A percentile compares a stretch with the other conserved stretches of the same genome.
Evolutionary conservation across 2,888 invertebrate species (phyloP).

Genomic region (Tinea pellionella): DNA sequence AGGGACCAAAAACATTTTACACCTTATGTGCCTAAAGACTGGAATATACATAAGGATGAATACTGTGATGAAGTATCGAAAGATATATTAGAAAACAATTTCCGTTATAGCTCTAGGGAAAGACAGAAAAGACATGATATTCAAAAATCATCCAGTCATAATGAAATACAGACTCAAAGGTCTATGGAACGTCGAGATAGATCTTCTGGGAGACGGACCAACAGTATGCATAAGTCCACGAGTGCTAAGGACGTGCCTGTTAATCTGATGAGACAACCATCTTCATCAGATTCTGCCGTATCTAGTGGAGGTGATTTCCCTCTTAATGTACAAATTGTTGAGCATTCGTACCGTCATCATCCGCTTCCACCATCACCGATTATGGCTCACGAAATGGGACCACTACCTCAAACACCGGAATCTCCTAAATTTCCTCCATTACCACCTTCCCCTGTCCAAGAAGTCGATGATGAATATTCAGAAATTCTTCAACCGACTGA

Average conservation of each 20-base stretch:
- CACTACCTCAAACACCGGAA: slow-evolving; percentile 59
- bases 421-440: slow-evolving; percentile 77
- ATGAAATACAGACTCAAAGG: slow-evolving; percentile 68
- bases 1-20: slow-evolving; percentile 66
- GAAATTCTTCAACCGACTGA: slow-evolving; percentile 70
- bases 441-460: slow-evolving; percentile 86
- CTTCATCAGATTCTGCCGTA: slow-evolving; percentile 63
- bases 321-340: slow-evolving; percentile 74
- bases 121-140: slow-evolving; percentile 67
- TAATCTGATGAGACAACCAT: slow-evolving; percentile 63
- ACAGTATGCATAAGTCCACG: slow-evolving; percentile 80
- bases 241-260: slow-evolving; percentile 79
- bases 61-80: slow-evolving; percentile 67
- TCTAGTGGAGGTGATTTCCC: slow-evolving; percentile 71
- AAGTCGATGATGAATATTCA: slow-evolving; percentile 80
- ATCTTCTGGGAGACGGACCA: slow-evolving; percentile 58
- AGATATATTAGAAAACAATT: slow-evolving; percentile 62
- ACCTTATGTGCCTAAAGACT: slow-evolving; percentile 67
- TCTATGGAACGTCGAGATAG: slow-evolving; percentile 62
- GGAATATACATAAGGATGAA: slow-evolving; percentile 69
- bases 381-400: slow-evolving; percentile 53
- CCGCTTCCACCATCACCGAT: slow-evolving; percentile 54
- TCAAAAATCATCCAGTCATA: slow-evolving; percentile 73
- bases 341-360: slow-evolving; percentile 62
- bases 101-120: slow-evolving; percentile 65